phyloP scores from a whole-genome alignment of 2,888 invertebrate species.

The Lochmaea crataegi region DNA sequence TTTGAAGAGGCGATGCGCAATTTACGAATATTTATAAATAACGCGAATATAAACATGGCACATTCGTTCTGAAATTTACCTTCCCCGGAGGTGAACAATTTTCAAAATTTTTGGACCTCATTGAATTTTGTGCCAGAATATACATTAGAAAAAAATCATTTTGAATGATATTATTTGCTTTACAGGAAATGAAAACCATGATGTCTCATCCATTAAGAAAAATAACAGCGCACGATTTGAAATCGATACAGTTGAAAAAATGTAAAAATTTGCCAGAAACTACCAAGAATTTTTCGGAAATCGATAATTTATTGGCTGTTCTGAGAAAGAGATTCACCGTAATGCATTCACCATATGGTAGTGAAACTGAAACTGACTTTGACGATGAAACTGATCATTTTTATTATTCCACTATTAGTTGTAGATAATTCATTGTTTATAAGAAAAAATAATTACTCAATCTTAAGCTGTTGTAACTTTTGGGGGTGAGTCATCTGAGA shows the following conservation, averaged over 20 bases:
- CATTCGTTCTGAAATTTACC: too few relatives aligned
- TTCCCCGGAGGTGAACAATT: too few relatives aligned
- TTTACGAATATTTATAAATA: too few relatives aligned
- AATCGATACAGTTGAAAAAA: constrained; percentile 44
- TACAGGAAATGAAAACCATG: constrained; percentile 2
- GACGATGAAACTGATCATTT: constrained; percentile 14
- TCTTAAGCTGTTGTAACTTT: neutral
- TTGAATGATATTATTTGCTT: neutral
- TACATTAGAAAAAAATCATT: neutral
- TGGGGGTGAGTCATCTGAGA: too few relatives aligned
- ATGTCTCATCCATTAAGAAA: constrained; percentile 38
- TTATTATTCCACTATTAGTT: constrained; percentile 13
- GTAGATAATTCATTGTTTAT: constrained; percentile 12
- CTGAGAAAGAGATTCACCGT: constrained; percentile 54
- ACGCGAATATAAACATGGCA: too few relatives aligned
- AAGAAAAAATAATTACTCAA: neutral
- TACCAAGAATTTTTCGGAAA: constrained; percentile 45
- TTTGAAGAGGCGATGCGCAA: too few relatives aligned
- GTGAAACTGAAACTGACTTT: constrained; percentile 17
- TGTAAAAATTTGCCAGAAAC: constrained; percentile 36
- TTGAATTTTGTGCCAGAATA: neutral
- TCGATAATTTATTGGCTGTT: constrained; percentile 52
- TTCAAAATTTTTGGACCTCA: neutral
- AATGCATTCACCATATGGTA: constrained; percentile 51
- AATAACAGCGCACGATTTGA: constrained; percentile 37